Conservation (phyloP, 2,113 vertebrate genomes). For the Grus americana region DNA sequence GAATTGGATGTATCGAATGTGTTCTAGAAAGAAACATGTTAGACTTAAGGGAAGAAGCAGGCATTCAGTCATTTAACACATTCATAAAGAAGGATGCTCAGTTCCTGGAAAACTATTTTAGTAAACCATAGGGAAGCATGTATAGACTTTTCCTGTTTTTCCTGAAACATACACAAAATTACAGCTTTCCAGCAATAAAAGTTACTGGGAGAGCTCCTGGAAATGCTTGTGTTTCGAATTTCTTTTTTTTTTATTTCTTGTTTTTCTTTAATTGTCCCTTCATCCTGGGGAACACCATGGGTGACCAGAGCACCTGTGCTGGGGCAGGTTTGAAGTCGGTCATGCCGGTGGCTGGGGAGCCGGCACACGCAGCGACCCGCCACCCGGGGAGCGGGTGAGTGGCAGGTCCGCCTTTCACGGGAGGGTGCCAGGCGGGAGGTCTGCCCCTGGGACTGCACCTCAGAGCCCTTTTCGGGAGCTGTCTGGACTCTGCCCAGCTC, state of each 20-base stretch:
- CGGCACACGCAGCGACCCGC: rapidly evolving
- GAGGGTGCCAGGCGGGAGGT: neutral
- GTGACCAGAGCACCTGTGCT: neutral
- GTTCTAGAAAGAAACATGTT: neutral
- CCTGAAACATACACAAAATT: neutral
- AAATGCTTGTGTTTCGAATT: neutral
- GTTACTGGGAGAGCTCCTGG: neutral
- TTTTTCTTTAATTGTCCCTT: neutral
- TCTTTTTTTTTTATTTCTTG: neutral
- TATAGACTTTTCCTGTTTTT: neutral
- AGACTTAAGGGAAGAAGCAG: neutral
- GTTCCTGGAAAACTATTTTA: neutral
- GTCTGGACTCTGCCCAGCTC: conserved; percentile 17
- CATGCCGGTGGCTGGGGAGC: rapidly evolving
- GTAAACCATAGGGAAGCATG: neutral
- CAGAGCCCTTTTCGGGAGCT: neutral
- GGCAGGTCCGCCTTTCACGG: neutral
- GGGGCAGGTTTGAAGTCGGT: neutral
- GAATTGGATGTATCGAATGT: neutral
- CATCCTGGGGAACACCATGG: rapidly evolving
- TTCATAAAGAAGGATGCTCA: neutral
- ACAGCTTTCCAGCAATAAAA: neutral
- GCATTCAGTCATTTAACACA: neutral
- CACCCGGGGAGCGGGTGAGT: rapidly evolving
- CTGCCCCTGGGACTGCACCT: neutral